phyloP scores from a whole-genome alignment of 2,113 vertebrate species.

The Limnothrissa miodon region DNA sequence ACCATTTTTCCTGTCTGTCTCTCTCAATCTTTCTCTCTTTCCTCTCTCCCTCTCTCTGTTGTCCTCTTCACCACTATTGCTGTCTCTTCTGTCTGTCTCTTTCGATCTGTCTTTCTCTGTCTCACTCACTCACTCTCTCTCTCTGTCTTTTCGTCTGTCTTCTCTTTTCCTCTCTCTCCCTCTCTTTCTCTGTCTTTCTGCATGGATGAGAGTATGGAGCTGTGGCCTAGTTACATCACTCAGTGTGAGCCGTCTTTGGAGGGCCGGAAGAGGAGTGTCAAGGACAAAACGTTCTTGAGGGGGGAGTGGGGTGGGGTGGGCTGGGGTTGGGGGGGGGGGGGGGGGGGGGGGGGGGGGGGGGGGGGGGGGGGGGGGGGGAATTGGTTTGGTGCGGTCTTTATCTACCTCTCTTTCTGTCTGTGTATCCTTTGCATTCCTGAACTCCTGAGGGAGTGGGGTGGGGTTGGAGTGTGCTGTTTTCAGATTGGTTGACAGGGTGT shows the following conservation, averaged over 20 bases:
- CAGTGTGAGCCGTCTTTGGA: slow-evolving; percentile 45
- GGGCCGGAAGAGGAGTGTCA: slow-evolving; percentile 59
- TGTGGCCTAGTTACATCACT: slow-evolving; percentile 63
- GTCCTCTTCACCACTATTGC: too few relatives aligned
- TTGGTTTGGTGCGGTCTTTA: not conserved
- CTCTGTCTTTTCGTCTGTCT: not conserved
- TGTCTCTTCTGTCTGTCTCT: not conserved
- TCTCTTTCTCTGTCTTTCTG: not conserved
- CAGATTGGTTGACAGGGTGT: too few relatives aligned
- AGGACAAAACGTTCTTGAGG: slow-evolving; percentile 51
- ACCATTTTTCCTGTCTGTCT: slow-evolving; percentile 3
- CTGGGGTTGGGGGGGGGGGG: slow-evolving; percentile 22
- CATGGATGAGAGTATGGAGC: slow-evolving; percentile 43
- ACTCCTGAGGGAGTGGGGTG: too few relatives aligned
- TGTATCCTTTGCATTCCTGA: slow-evolving; percentile 25
- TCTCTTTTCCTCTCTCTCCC: not conserved
- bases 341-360: not conserved
- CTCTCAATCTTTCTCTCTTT: not conserved
- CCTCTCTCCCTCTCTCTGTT: not conserved
- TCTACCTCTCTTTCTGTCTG: slow-evolving; percentile 14
- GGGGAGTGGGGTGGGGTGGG: not conserved
- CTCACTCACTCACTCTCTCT: not conserved
- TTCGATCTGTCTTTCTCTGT: slow-evolving; percentile 10
- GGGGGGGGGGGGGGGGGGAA: too few relatives aligned
- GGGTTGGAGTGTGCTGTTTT: too few relatives aligned